Evolutionary conservation across 2,113 vertebrate genomes (phyloP), one percentile per base, ranked within the genome.

Genomic region (Bufo bufo): DNA sequence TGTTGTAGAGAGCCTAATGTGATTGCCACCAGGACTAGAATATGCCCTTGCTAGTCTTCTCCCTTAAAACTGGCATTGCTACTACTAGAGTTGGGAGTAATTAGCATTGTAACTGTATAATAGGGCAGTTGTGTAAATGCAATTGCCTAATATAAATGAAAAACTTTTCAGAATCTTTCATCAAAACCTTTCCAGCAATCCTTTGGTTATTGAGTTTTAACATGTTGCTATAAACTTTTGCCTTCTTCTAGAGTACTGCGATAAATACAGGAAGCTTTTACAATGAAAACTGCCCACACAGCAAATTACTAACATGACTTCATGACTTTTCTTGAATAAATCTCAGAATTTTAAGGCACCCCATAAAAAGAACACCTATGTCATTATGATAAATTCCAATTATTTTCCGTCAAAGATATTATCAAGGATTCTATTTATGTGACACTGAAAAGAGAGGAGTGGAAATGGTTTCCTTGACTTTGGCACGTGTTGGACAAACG

Each of bases 381-480:
- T 83, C 81, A 83, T 50, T 83, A 69, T 83, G 49, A 83, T 10
- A 63, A 49, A 66, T 20, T 66, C 47, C 56, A 83, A 69, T 83
- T 83, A 59, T 69, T 83, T 47, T 47, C 16, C 45, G 69, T 83
- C 61, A 83, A 83, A 69, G 81, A 66, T 9, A 83, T 66, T 45
- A 66, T 83, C 20, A n/a, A 71, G 45, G 49, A 49, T 65, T 83
- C 20, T 47, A 14, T 63, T 66, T 66, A 49, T 82, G 20, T 82
- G 86, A 52, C 54, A 45, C 61, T 77, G 16, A 61, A 47, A 65
- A 58, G 61, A 58, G 47, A 84, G 49, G 63, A 61, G 17, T 77
- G 71, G 81, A 84, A 84, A 69, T 47, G 47, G 47, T 89, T 66
- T 78, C 6, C 81, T 89, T 66, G 80, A 75, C n/a, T 84, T 88